A percentile compares a stretch with the other conserved stretches of the same genome.
These are phyloP conservation scores for Synchiropus splendidus DNA, from an alignment of 2,113 vertebrate genomes.

Conservation along the genomic window DNA sequence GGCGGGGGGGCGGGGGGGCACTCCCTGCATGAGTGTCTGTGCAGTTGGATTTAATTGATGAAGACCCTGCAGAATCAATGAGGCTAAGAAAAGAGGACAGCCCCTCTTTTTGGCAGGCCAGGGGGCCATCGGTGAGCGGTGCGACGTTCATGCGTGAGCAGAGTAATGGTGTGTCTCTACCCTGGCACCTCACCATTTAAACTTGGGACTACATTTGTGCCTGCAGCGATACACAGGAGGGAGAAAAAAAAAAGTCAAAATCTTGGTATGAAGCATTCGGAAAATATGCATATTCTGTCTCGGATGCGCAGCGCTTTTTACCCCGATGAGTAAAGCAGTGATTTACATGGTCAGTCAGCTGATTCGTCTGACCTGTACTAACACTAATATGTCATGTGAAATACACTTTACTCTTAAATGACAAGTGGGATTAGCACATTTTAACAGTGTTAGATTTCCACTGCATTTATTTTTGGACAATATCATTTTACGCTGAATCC, in stretches of 20 bases:
- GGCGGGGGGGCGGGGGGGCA: slow-evolving; percentile 24
- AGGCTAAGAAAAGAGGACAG: slow-evolving; percentile 52
- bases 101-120: slow-evolving; percentile 50
- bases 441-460: too few species aligned
- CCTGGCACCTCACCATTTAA: slow-evolving; percentile 52
- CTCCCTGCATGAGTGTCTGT: slow-evolving; percentile 31
- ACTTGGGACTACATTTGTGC: slow-evolving; percentile 46
- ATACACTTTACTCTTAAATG: too few species aligned
- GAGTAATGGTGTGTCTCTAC: slow-evolving; percentile 61
- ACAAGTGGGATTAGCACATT: too few species aligned
- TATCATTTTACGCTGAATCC: too few species aligned
- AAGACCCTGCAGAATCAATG: slow-evolving; percentile 58
- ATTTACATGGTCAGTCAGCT: too few species aligned
- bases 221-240: slow-evolving; percentile 36
- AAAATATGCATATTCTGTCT: too few species aligned
- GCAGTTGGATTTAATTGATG: slow-evolving; percentile 57
- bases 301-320: too few species aligned
- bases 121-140: slow-evolving; percentile 42
- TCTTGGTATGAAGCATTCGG: background rate
- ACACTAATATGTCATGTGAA: too few species aligned
- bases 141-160: slow-evolving; percentile 49
- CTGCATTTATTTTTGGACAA: too few species aligned
- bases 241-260: slow-evolving; percentile 32
- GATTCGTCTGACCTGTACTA: too few species aligned
- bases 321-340: too few species aligned